Percentiles rank a stretch among this genome's conserved stretches.
These are phyloP conservation scores for Sycobia sp. DNA, from an alignment of 1,140 invertebrate species.

Conservation along the genomic window DNA sequence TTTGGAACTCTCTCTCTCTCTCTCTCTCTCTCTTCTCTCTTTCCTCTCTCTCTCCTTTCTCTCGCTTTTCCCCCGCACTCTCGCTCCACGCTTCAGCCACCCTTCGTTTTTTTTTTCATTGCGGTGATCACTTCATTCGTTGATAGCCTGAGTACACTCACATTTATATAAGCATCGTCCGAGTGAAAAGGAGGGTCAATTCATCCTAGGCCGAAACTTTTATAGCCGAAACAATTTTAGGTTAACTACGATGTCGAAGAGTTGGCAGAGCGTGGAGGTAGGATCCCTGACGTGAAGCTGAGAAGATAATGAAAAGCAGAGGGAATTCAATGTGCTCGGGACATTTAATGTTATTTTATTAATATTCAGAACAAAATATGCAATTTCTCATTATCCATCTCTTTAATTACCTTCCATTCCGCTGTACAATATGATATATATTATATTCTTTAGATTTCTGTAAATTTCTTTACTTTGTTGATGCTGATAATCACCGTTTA, in stretches of 20 bases:
- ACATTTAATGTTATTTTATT: not conserved
- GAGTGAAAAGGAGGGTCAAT: not conserved
- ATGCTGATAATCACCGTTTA: no score
- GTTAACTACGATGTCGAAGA: slow-evolving; percentile 9
- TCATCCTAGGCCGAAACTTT: slow-evolving; percentile 13
- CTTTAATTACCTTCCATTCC: no score
- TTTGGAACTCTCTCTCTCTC: not conserved
- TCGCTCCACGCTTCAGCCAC: no score
- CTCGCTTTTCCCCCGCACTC: not conserved
- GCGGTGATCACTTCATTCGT: slow-evolving; percentile 16
- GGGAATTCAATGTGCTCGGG: no score
- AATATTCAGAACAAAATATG: not conserved
- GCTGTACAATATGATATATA: no score
- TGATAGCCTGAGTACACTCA: not conserved
- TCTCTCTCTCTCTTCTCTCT: slow-evolving; percentile 2
- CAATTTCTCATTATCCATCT: no score
- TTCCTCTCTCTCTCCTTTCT: not conserved
- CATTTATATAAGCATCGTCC: not conserved
- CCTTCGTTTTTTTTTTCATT: slow-evolving; percentile 18
- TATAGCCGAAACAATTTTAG: slow-evolving; percentile 21
- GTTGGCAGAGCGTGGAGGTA: no score
- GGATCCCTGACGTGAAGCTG: no score
- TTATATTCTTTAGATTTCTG: no score
- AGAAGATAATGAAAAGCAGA: no score
- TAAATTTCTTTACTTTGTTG: no score